phyloP scores from a whole-genome alignment of 2,113 vertebrate species.

The human (Homo sapiens) region DNA sequence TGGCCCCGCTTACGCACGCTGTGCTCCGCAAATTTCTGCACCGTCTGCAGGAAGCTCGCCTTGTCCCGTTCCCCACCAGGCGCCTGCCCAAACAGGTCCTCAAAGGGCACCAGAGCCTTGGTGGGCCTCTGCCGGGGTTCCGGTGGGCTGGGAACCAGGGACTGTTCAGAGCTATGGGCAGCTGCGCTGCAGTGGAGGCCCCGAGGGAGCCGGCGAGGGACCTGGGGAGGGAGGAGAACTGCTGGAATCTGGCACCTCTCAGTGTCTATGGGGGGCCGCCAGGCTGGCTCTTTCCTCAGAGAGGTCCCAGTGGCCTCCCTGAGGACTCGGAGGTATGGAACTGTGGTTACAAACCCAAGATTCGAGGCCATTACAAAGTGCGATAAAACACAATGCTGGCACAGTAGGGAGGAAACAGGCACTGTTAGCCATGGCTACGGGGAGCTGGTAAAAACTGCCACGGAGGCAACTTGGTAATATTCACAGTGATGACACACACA shows the following conservation, averaged over 20 bases:
- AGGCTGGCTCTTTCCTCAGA: background rate
- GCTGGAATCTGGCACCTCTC: background rate
- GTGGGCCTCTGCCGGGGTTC: background rate
- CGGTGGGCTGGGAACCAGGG: background rate
- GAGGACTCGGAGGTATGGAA: background rate
- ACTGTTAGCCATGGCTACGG: background rate
- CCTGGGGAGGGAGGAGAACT: background rate
- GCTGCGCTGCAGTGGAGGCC: slow-evolving; percentile 28
- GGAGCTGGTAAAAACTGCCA: background rate
- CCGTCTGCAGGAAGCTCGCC: slow-evolving; percentile 84
- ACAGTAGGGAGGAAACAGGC: background rate
- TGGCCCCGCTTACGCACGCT: slow-evolving; percentile 89
- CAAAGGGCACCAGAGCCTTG: slow-evolving; percentile 61
- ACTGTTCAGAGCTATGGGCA: background rate
- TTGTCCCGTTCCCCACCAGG: slow-evolving; percentile 78
- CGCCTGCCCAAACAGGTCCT: slow-evolving; percentile 84
- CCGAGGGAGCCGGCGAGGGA: background rate
- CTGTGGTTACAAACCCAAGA: background rate
- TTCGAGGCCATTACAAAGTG: background rate
- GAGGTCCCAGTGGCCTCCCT: background rate
- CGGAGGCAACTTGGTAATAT: background rate
- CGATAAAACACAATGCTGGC: background rate
- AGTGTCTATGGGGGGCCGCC: background rate
- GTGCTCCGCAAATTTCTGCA: slow-evolving; percentile 83
- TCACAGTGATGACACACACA: background rate